These are phyloP conservation scores for Torymus auratus DNA, from an alignment of 2,888 invertebrate species.

Conservation along the genomic window DNA sequence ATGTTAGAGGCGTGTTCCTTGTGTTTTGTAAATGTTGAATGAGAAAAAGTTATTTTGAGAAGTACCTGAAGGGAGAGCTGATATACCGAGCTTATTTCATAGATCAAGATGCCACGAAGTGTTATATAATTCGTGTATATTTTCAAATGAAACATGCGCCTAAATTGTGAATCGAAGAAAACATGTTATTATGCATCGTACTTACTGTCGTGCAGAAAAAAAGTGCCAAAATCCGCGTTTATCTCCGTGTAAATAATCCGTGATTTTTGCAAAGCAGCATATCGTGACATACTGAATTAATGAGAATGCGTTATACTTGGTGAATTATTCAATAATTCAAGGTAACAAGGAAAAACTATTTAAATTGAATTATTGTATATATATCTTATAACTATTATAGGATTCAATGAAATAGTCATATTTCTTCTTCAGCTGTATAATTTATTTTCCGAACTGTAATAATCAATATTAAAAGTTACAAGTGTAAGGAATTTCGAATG, in stretches of 20 bases:
- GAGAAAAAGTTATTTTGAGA: conserved; percentile 34
- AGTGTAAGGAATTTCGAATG: not conserved
- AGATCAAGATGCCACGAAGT: conserved; percentile 44
- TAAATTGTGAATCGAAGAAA: conserved; percentile 46
- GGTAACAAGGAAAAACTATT: conserved; percentile 3
- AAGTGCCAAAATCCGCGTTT: conserved; percentile 55
- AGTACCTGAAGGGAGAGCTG: conserved; percentile 54
- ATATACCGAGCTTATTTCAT: conserved; percentile 57
- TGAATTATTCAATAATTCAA: conserved; percentile 11
- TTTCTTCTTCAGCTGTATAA: conserved; percentile 19
- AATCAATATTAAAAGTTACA: not conserved
- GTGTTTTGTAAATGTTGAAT: conserved; percentile 36
- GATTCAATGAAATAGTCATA: conserved; percentile 2
- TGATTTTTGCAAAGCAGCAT: conserved; percentile 46
- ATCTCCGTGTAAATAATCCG: conserved; percentile 51
- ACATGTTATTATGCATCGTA: conserved; percentile 37
- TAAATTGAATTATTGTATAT: conserved; percentile 7
- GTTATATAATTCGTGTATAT: conserved; percentile 49
- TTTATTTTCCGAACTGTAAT: conserved; percentile 22
- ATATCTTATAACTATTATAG: conserved; percentile 37
- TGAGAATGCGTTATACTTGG: conserved; percentile 20
- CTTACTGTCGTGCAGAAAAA: conserved; percentile 25
- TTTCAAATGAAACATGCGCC: conserved; percentile 47
- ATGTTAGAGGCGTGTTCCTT: conserved; percentile 18
- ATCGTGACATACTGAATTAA: conserved; percentile 8